Percentiles rank a stretch among this genome's conserved stretches.
Conservation (phyloP, 2,888 invertebrate genomes). For the Sphaeridia pumilis region DNA sequence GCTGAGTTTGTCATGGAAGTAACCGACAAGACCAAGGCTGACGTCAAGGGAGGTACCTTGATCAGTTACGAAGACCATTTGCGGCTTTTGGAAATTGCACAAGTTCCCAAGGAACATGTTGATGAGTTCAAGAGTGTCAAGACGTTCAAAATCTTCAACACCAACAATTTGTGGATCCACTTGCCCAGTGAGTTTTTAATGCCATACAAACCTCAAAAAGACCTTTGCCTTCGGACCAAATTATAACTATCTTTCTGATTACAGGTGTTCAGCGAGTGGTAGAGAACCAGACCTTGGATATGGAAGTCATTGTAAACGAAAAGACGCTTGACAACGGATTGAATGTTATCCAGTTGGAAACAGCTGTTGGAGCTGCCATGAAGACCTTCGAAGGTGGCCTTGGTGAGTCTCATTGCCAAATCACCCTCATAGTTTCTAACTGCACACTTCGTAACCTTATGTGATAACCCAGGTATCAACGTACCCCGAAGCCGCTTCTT, state of each 20-base stretch:
- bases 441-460: no score
- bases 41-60: conserved; percentile 97
- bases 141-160: conserved; percentile 99
- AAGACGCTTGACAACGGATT: conserved; percentile 82
- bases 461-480: conserved; percentile 63
- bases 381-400: conserved; percentile 90
- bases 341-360: conserved; percentile 89
- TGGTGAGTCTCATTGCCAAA: conserved; percentile 46
- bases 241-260: no score
- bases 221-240: no score
- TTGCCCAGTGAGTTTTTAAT: conserved; percentile 61
- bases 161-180: conserved; percentile 97
- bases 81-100: conserved; percentile 91
- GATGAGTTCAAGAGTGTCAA: conserved; percentile 99
- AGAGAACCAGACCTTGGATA: conserved; percentile 65
- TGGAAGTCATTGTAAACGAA: conserved; percentile 97
- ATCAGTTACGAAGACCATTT: conserved; percentile 93
- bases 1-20: conserved; percentile 99
- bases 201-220: no score
- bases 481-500: conserved; percentile 94
- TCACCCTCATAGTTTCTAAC: no score
- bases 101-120: conserved; percentile 91
- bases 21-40: conserved; percentile 96
- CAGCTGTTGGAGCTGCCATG: conserved; percentile 98
- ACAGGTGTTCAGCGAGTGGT: conserved; percentile 47